A percentile compares a stretch with the other conserved stretches of the same genome.
Conservation (phyloP, 2,113 vertebrate genomes). For the Ciconia maguari region DNA sequence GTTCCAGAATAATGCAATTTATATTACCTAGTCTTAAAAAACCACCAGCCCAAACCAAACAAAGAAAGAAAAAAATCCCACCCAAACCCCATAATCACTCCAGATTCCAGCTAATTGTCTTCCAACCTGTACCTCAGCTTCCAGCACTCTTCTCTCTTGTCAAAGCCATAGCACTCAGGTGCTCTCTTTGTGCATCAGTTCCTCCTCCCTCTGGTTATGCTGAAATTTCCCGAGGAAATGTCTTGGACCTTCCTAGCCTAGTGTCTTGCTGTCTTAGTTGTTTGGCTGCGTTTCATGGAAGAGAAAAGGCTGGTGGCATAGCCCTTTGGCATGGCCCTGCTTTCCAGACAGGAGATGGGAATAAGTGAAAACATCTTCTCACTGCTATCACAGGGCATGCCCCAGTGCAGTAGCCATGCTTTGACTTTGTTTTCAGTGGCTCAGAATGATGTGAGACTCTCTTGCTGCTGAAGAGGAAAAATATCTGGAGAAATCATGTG, state of each 20-base stretch:
- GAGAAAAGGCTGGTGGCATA: neutral
- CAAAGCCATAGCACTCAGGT: neutral
- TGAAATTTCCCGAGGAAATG: neutral
- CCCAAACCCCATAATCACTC: neutral
- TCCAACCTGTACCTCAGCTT: neutral
- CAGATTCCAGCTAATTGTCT: neutral
- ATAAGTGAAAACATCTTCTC: neutral
- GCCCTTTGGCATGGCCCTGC: neutral
- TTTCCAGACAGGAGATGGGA: neutral
- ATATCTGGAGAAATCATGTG: neutral
- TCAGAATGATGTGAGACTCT: neutral
- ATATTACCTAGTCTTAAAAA: neutral
- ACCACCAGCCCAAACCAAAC: neutral
- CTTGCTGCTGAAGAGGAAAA: neutral
- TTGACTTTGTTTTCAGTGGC: neutral
- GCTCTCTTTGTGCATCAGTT: neutral
- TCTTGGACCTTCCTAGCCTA: neutral
- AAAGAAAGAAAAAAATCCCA: neutral
- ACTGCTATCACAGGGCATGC: neutral
- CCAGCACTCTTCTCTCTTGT: neutral
- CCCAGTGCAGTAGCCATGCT: neutral
- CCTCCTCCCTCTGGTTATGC: neutral
- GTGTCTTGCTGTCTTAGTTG: neutral
- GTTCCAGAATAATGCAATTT: neutral
- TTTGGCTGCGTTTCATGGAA: neutral